These are phyloP conservation scores for Bergia puertoricense DNA, from an alignment of 92 coral and sea anemone genomes.

Conservation along the genomic window DNA sequence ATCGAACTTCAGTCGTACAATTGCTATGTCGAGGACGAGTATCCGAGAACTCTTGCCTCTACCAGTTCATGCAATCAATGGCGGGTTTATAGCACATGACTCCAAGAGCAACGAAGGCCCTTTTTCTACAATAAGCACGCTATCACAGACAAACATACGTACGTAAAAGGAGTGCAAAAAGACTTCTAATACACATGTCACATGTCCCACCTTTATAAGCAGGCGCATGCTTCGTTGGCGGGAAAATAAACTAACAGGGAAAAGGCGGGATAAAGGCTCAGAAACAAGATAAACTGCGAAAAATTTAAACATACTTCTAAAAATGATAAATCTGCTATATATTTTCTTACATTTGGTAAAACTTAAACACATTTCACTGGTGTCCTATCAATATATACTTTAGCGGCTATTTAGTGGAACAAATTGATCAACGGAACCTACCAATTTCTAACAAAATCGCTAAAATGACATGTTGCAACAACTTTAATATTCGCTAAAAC, in stretches of 20 bases:
- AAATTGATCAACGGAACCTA: no score
- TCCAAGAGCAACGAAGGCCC: conserved; percentile 10
- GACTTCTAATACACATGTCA: not conserved
- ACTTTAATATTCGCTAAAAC: no score
- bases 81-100: not conserved
- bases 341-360: no score
- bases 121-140: conserved; percentile 4
- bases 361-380: no score
- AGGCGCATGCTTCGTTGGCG: not conserved
- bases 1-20: not conserved
- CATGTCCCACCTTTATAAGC: not conserved
- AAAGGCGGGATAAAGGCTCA: not conserved
- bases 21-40: conserved; percentile 27
- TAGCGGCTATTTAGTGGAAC: no score
- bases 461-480: no score
- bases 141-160: not conserved
- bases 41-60: conserved; percentile 10
- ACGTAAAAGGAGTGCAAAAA: not conserved
- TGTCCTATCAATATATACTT: no score
- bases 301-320: no score
- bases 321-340: no score
- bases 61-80: not conserved
- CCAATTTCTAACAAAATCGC: no score
- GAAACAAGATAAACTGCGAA: not conserved
- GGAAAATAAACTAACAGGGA: not conserved